Base-by-base conservation (phyloP, 2,113 vertebrate species). In the Scatophagus argus region DNA sequence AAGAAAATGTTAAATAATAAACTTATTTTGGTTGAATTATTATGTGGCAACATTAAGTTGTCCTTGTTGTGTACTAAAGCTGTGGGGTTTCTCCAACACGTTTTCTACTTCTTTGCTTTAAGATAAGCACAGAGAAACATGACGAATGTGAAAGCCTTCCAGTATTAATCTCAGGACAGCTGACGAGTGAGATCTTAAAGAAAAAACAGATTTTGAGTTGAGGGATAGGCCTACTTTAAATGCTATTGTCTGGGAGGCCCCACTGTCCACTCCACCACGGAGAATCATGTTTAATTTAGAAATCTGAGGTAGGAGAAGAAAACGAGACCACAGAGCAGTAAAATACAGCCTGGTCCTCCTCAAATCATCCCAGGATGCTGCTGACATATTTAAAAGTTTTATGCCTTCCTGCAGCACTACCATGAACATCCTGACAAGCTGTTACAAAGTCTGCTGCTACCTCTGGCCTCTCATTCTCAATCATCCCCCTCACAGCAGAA, bases 401-500 rank as follows among this genome's bases (percentile, higher is more conserved):
- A 74, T 76, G 54, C 10, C 19, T 10, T 72, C 60, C 49, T 60
- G 76, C 56, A 27, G 60, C 67, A 1, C 43, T 9, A 36, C 13
- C 51, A 61, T 2, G 43, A 25, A 78, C 41, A 38, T 39, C 46
- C 65, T 17, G 19, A 67, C 49, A 78, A 69, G 49, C 59, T 72
- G 60, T 65, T 67, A 49, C 61, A 74, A 66, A 86, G 66, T 64
- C 61, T 67, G 76, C 67, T 49, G 49, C 59, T 27, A 61, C 56
- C 71, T 72, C 62, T 34, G 7, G 32, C n/a, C 75, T 80, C 66
- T 82, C 74, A 63, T 27, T 23, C 61, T 67, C 56, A 60, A 70
- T 65, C 77, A 56, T 21, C 0, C 32, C 64, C 70, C n/a, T n/a
- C 36, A 3, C 60, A 74, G 73, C 70, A 59, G 74, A 70, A 4